Conservation (phyloP, 2,888 invertebrate species). For the Rhyacophila evoluta region DNA sequence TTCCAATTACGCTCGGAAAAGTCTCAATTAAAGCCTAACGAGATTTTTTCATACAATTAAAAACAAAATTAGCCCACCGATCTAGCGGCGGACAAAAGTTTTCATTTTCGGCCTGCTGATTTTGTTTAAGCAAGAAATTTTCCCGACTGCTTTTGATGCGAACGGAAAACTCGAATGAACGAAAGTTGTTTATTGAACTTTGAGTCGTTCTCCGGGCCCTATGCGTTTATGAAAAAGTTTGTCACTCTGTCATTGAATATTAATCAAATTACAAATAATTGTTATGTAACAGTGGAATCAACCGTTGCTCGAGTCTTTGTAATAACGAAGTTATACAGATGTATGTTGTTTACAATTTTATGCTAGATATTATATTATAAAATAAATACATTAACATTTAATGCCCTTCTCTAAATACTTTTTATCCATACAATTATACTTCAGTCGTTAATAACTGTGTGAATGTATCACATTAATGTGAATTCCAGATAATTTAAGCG, state of each 20-base stretch:
- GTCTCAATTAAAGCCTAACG: constrained; percentile 24
- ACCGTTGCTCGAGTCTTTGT: too few species aligned
- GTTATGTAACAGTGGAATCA: too few species aligned
- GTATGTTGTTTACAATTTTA: too few species aligned
- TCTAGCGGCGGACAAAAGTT: neutral
- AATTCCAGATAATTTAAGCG: too few species aligned
- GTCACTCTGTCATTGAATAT: neutral
- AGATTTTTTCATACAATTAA: constrained; percentile 20
- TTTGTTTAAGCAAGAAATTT: neutral
- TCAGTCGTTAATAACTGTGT: too few species aligned
- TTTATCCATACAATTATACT: too few species aligned
- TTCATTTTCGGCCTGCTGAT: constrained; percentile 13
- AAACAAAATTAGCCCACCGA: constrained; percentile 14
- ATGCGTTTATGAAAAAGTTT: neutral
- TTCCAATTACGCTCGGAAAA: neutral
- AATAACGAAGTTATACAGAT: too few species aligned
- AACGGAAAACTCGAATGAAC: neutral
- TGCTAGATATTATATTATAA: too few species aligned
- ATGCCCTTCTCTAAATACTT: too few species aligned
- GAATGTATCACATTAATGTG: too few species aligned
- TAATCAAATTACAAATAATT: neutral
- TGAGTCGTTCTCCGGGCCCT: neutral
- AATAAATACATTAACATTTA: too few species aligned
- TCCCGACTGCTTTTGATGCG: neutral
- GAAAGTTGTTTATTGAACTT: constrained; percentile 19